Conservation (phyloP, 2,888 invertebrate genomes). For the Microchrysa polita region DNA sequence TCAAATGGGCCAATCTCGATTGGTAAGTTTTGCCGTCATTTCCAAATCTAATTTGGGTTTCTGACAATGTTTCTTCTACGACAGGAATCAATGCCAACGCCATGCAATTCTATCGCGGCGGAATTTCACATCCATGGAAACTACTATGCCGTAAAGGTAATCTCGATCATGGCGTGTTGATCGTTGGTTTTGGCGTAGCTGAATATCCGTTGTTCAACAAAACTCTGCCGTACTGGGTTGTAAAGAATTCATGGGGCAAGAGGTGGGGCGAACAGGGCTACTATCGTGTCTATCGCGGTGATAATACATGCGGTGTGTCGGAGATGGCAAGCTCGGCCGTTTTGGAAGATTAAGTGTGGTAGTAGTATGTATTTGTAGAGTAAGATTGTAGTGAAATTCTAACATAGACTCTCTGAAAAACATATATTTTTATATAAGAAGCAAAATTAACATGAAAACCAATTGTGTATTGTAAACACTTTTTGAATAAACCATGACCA, state of each 20-base stretch:
- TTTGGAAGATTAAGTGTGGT: constrained; percentile 19
- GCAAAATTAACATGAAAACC: too few species aligned
- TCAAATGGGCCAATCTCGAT: constrained; percentile 93
- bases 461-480: too few species aligned
- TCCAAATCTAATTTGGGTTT: neutral
- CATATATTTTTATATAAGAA: constrained; percentile 20
- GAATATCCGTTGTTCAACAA: constrained; percentile 84
- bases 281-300: constrained; percentile 92
- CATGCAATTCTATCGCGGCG: constrained; percentile 96
- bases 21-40: constrained; percentile 64
- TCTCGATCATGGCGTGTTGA: constrained; percentile 94
- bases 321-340: constrained; percentile 89
- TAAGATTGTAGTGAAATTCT: neutral
- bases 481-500: too few species aligned
- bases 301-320: constrained; percentile 92
- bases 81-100: constrained; percentile 91
- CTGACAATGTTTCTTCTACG: neutral
- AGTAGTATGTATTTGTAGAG: neutral
- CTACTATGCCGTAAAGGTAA: constrained; percentile 78
- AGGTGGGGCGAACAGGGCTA: constrained; percentile 95
- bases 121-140: constrained; percentile 92
- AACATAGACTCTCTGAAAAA: neutral
- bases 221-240: constrained; percentile 86
- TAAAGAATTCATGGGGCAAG: constrained; percentile 95
- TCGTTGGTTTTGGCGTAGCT: constrained; percentile 88